Evolutionary conservation across 2,113 vertebrate species (phyloP).

Genomic region (Regulus satrapa): DNA sequence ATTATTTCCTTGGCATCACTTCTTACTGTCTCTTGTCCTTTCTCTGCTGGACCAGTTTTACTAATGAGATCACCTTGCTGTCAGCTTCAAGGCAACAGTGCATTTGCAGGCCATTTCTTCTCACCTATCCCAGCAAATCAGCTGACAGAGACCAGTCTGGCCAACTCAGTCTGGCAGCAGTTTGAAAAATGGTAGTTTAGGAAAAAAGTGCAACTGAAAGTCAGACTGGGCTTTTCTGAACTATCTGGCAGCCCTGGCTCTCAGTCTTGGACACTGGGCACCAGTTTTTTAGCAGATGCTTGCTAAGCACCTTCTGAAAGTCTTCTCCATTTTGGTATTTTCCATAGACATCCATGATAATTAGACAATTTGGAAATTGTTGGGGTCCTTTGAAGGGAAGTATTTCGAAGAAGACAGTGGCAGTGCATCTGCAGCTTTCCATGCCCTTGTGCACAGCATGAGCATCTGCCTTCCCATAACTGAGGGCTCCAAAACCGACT

Average conservation of each 20-base stretch:
- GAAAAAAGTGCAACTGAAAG: neutral
- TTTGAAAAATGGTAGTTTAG: neutral
- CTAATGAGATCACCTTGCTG: neutral
- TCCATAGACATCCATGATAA: neutral
- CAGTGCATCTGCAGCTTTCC: neutral
- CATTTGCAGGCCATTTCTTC: neutral
- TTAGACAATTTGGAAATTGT: neutral
- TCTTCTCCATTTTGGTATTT: neutral
- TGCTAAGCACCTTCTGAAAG: neutral
- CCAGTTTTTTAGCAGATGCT: neutral
- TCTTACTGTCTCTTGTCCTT: neutral
- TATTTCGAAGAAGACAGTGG: neutral
- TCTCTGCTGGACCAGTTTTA: neutral
- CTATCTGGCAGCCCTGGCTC: neutral
- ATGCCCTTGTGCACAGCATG: rapidly evolving
- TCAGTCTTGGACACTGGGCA: neutral
- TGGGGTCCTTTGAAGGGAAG: neutral
- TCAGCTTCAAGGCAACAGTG: neutral
- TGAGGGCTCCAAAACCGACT: neutral
- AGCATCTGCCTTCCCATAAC: neutral
- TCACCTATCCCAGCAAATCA: neutral
- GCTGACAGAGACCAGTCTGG: neutral
- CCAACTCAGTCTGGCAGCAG: neutral
- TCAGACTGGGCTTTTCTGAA: neutral
- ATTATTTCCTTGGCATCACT: neutral